Evolutionary conservation across 1,140 invertebrate genomes (phyloP).

Genomic region (Drosophila saltans): DNA sequence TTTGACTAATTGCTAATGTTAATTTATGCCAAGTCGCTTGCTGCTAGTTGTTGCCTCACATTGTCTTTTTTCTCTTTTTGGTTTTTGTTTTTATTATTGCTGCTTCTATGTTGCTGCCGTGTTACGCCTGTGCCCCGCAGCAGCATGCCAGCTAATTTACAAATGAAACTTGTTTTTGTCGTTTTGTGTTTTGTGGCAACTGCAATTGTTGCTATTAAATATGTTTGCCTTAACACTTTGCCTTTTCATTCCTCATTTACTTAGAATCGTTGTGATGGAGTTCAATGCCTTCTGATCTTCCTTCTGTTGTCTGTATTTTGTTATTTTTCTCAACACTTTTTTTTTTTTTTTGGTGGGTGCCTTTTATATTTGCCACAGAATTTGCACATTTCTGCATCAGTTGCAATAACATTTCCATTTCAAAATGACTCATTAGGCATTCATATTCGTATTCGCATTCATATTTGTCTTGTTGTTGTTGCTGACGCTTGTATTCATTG

Average conservation of each 20-base stretch:
- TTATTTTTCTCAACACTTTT: neutral
- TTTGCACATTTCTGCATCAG: constrained; percentile 78
- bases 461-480: constrained; percentile 1
- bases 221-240: constrained; percentile 70
- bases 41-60: constrained; percentile 39
- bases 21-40: constrained; percentile 64
- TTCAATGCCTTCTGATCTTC: constrained; percentile 23
- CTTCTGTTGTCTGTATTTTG: neutral
- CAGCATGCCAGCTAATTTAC: constrained; percentile 53
- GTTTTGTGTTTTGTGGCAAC: neutral
- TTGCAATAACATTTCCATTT: constrained; percentile 58
- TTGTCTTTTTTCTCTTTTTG: constrained; percentile 16
- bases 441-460: constrained; percentile 6
- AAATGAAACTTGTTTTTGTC: constrained; percentile 14
- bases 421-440: constrained; percentile 21
- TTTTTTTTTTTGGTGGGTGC: constrained; percentile 30
- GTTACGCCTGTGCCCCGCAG: constrained; percentile 69
- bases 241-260: constrained; percentile 23
- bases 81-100: constrained; percentile 28
- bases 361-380: constrained; percentile 30
- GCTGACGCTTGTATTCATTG: constrained; percentile 9
- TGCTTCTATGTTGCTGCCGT: constrained; percentile 57
- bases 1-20: constrained; percentile 60
- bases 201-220: constrained; percentile 50
- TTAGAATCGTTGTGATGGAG: neutral